Conservation (phyloP, 2,888 invertebrate genomes). For the Apodemia mormo region DNA sequence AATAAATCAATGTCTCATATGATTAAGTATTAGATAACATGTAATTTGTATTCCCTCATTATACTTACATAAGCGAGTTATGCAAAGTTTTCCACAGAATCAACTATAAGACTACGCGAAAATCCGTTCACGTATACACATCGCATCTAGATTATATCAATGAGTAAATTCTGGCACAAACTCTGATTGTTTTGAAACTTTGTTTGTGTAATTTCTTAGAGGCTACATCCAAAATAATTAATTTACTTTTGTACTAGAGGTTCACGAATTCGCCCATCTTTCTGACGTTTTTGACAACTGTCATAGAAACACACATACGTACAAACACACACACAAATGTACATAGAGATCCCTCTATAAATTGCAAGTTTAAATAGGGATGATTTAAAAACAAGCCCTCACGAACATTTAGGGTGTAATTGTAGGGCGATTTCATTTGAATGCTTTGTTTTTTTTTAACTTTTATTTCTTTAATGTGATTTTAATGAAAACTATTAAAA, state of each 20-base stretch:
- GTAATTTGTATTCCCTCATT: constrained; percentile 11
- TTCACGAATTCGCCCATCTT: too few species aligned
- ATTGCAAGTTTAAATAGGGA: too few species aligned
- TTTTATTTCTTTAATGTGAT: too few species aligned
- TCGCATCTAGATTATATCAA: constrained; percentile 2
- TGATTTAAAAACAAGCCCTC: too few species aligned
- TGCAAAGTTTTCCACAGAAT: constrained; percentile 7
- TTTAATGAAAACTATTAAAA: too few species aligned
- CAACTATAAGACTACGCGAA: not conserved
- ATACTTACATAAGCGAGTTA: constrained; percentile 1
- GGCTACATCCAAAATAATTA: not conserved
- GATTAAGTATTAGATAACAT: constrained; percentile 9
- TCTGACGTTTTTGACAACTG: too few species aligned
- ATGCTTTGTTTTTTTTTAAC: too few species aligned
- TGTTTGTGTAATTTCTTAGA: not conserved
- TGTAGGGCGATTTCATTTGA: too few species aligned
- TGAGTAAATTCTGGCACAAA: not conserved
- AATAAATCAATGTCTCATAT: constrained; percentile 2
- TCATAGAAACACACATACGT: too few species aligned
- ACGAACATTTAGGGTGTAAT: too few species aligned
- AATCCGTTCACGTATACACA: constrained; percentile 2
- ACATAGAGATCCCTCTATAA: too few species aligned
- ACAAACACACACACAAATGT: too few species aligned
- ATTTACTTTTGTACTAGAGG: not conserved
- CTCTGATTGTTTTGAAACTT: not conserved